Evolutionary conservation across 2,113 vertebrate species (phyloP).

Genomic region (Chloropsis cyanopogon): DNA sequence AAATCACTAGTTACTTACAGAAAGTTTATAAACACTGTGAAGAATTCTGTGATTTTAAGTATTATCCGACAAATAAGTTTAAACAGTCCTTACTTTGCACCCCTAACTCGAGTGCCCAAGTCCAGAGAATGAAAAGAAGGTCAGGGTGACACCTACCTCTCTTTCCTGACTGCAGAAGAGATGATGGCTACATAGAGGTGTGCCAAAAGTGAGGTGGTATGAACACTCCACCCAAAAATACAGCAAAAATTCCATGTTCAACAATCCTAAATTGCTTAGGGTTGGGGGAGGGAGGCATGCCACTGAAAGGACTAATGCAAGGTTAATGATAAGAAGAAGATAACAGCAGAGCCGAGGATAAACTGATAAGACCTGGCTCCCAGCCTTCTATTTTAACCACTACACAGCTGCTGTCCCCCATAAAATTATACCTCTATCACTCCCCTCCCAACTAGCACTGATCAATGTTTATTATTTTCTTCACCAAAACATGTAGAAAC

Average conservation of each 20-base stretch:
- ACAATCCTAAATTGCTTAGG: not conserved
- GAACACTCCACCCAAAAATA: constrained; percentile 5
- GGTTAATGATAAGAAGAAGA: constrained; percentile 49
- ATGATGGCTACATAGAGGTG: not conserved
- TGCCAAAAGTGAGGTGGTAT: not conserved
- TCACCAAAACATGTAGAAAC: not conserved
- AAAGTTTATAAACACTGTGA: not conserved
- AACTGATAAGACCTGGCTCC: constrained; percentile 24
- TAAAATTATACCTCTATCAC: not conserved
- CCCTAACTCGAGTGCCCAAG: not conserved
- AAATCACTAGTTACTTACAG: not conserved
- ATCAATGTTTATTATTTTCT: not conserved
- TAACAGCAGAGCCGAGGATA: not conserved
- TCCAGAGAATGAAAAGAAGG: not conserved
- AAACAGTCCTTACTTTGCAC: not conserved
- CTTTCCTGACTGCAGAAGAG: not conserved
- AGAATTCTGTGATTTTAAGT: not conserved
- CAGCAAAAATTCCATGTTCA: constrained; percentile 25
- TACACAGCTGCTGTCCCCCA: not conserved
- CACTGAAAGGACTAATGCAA: constrained; percentile 15
- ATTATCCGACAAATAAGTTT: not conserved
- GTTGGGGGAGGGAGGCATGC: not conserved
- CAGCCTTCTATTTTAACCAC: constrained; percentile 33
- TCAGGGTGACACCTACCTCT: not conserved
- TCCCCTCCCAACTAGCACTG: not conserved